Evolutionary conservation across 2,113 vertebrate species (phyloP).

Genomic region (Hypocryptadius cinnamomeus): DNA sequence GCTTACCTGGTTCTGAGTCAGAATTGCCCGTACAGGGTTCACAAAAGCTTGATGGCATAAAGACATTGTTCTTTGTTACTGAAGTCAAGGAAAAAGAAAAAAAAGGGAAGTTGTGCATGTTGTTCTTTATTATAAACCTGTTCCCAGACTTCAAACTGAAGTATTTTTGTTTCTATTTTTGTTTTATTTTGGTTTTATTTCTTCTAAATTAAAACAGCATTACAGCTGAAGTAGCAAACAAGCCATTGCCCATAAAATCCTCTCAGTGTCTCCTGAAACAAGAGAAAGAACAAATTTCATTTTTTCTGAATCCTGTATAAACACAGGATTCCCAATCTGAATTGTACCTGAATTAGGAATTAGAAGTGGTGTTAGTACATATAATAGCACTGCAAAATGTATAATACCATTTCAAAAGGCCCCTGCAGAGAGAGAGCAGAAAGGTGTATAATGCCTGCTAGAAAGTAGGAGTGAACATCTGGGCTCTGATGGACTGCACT

Average conservation of each 20-base stretch:
- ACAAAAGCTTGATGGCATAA: constrained; percentile 93
- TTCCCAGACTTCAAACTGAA: neutral
- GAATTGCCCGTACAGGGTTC: constrained; percentile 90
- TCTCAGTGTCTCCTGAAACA: neutral
- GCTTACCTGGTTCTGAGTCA: constrained; percentile 91
- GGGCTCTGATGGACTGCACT: neutral
- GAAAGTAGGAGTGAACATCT: neutral
- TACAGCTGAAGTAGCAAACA: neutral
- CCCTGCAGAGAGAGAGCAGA: neutral
- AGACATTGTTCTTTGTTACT: constrained; percentile 96
- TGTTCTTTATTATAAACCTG: neutral
- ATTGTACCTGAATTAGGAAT: neutral
- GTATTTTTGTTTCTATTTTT: neutral
- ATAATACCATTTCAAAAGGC: neutral
- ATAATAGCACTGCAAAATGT: neutral
- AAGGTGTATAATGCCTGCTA: neutral
- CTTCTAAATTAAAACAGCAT: neutral
- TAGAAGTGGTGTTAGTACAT: neutral
- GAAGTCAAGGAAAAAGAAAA: constrained; percentile 30
- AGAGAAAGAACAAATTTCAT: neutral
- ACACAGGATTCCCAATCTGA: neutral
- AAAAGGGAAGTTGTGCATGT: neutral
- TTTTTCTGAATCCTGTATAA: neutral
- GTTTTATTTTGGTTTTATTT: neutral
- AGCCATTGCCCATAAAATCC: neutral